A percentile compares a stretch with the other conserved stretches of the same genome.
phyloP scores from a whole-genome alignment of 2,797 vertebrate species.

The Tolypeutes matacus region DNA sequence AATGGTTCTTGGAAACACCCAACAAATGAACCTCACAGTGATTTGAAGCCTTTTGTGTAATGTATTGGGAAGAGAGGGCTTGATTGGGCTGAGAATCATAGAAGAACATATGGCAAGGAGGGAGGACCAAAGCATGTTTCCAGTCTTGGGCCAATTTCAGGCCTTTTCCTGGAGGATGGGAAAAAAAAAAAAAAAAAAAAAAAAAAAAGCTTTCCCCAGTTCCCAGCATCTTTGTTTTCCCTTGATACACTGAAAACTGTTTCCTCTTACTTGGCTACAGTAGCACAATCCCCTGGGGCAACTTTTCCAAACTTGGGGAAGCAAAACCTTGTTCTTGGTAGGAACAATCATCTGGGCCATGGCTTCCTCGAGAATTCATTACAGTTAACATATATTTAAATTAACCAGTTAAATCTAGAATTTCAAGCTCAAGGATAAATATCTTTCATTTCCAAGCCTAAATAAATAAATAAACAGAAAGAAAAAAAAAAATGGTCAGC shows the following conservation, averaged over 20 bases:
- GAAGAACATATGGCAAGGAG: rapidly evolving
- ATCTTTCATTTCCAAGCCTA: not conserved
- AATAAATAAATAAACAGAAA: not conserved
- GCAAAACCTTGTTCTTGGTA: too few species aligned
- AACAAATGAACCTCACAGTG: rapidly evolving
- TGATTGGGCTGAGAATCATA: not conserved
- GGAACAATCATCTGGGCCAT: rapidly evolving
- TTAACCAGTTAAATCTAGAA: not conserved
- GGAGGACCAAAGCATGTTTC: rapidly evolving
- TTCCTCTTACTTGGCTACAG: rapidly evolving
- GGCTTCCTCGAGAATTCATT: not conserved
- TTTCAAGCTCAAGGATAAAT: not conserved
- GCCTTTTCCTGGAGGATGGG: not conserved
- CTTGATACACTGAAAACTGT: not conserved
- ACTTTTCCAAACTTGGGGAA: not conserved
- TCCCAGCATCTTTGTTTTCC: not conserved
- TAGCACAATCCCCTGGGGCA: not conserved
- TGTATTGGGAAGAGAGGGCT: rapidly evolving
- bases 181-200: not conserved
- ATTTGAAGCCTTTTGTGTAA: not conserved
- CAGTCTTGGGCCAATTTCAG: too few species aligned
- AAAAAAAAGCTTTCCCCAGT: too few species aligned
- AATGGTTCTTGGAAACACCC: not conserved
- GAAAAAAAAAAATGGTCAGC: not conserved
- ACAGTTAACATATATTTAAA: rapidly evolving